Conservation (phyloP, 2,113 vertebrate species). For the Tichodroma muraria region DNA sequence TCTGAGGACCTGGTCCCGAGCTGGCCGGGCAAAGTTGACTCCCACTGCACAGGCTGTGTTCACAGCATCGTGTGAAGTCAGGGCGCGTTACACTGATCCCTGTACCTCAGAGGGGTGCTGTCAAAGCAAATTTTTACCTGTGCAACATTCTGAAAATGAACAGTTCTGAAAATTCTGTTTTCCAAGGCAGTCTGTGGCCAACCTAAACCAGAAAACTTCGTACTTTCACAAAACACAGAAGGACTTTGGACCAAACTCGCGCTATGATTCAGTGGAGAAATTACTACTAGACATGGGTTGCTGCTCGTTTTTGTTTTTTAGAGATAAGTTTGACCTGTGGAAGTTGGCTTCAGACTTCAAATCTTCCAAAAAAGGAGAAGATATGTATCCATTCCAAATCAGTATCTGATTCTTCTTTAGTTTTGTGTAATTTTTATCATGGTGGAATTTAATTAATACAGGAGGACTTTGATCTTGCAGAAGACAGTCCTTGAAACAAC, state of each 20-base stretch:
- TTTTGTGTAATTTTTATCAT: background rate
- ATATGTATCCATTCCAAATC: background rate
- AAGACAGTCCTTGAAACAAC: background rate
- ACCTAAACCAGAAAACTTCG: background rate
- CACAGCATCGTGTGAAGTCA: background rate
- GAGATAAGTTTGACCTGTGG: background rate
- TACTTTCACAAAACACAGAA: background rate
- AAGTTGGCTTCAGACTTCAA: background rate
- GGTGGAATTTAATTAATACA: background rate
- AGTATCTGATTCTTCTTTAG: background rate
- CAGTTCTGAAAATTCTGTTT: background rate
- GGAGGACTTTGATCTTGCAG: background rate
- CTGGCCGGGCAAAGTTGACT: background rate
- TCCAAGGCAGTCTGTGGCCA: background rate
- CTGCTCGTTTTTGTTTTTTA: background rate
- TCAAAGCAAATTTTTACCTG: background rate
- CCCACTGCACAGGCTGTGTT: background rate
- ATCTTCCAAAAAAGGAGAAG: background rate
- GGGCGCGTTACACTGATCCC: background rate
- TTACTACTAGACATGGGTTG: background rate
- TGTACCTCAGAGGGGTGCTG: conserved; percentile 13
- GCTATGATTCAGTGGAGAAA: background rate
- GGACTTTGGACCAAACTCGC: background rate
- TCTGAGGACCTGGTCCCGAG: background rate
- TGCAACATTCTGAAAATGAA: conserved; percentile 1